Base-by-base conservation (phyloP, 2,888 invertebrate genomes). In the Scaptomyza polygonia region DNA sequence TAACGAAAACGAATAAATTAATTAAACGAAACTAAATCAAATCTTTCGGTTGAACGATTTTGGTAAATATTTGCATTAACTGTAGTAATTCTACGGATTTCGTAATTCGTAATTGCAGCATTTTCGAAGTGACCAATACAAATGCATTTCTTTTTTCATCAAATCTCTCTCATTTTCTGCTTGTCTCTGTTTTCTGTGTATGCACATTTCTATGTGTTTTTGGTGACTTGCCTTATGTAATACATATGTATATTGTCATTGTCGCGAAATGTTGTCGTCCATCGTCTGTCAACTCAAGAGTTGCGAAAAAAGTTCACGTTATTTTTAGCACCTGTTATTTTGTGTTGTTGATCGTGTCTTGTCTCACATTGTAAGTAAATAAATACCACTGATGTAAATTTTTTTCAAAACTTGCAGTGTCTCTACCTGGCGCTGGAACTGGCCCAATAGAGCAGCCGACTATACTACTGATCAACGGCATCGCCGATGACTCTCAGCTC, bases 351-450 rank as follows among this genome's bases (percentile, higher is more conserved):
- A 42, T 42, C 9, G n/a, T 47, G 52, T 43, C 44, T 32, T n/a
- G 32, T 9, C 39, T 16, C 44, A 44, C 47, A 39, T 25, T 42
- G 52, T 30, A 67, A 48, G 68, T 68, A 53, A 63, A 62, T 68
- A 57, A 49, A 54, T 51, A 16, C 58, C 11, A 68, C 18, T 68
- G n/a, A 56, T 57, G 21, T n/a, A 14, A 27, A 4, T 25, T 16
- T 2, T 45, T 43, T 53, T 25, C n/a, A 27, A 27, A 32, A 44
- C n/a, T 86, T 82, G 18, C 69, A 92, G 92, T 92, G 89, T 91
- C 92, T 86, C 89, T 92, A 85, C 92, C 92, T 81, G 91, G 91
- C 79, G 90, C 91, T 86, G 90, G 90, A 88, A 88, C 86, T 74
- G 86, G 82, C 62, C 59, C 82, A 66, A 76, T 72, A 64, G 89